A percentile compares a stretch with the other conserved stretches of the same genome.
phyloP scores from a whole-genome alignment of 2,888 invertebrate species.

The Apotomis capreana region DNA sequence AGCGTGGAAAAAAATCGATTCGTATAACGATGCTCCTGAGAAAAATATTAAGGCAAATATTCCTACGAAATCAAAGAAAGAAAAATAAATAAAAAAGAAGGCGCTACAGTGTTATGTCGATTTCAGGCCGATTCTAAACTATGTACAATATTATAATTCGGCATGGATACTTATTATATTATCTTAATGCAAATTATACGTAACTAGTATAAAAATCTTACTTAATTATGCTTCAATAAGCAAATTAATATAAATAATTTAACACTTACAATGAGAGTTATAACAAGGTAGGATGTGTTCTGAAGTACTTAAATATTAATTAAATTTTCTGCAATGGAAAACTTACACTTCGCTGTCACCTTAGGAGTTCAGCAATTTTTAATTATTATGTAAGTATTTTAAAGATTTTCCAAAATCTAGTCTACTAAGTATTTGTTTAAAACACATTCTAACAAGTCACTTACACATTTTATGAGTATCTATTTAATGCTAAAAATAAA shows the following conservation, averaged over 20 bases:
- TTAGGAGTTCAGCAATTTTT: no score
- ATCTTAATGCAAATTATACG: neutral
- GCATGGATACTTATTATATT: neutral
- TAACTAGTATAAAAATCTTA: neutral
- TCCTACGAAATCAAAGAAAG: neutral
- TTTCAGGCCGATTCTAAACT: no score
- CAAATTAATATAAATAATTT: constrained; percentile 37
- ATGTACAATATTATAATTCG: no score
- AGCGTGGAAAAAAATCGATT: neutral
- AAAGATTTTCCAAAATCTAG: no score
- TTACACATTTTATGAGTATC: neutral
- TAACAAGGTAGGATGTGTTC: neutral
- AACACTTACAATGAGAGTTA: constrained; percentile 31
- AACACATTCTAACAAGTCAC: no score
- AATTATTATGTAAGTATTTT: no score
- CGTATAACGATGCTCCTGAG: neutral
- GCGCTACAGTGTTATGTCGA: neutral
- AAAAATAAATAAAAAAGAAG: constrained; percentile 16
- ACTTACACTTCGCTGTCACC: neutral
- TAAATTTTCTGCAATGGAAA: constrained; percentile 15
- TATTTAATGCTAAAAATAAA: neutral
- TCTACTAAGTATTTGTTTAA: no score
- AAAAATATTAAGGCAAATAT: neutral
- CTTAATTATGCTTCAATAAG: constrained; percentile 3
- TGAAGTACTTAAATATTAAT: constrained; percentile 3